Percentiles rank a stretch among this genome's conserved stretches.
Conservation (phyloP, 2,113 vertebrate species). For the Strix aluco region DNA sequence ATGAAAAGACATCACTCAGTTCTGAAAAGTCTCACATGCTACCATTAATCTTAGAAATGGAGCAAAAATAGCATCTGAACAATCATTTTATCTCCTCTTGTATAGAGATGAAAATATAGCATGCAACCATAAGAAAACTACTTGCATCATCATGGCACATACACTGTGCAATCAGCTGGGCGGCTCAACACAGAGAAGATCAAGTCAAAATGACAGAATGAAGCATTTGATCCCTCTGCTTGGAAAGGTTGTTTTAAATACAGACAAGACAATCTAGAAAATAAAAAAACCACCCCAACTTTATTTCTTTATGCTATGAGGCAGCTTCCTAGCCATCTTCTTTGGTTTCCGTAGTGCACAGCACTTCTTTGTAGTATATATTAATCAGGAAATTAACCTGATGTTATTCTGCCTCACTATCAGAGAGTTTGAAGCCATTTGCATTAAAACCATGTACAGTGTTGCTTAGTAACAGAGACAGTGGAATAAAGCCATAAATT, state of each 20-base stretch:
- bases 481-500: constrained; percentile 61
- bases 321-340: neutral
- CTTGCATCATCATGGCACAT: neutral
- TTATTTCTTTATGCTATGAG: neutral
- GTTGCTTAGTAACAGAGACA: constrained; percentile 65
- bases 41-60: neutral
- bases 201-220: neutral
- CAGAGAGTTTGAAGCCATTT: constrained; percentile 37
- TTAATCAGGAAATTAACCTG: constrained; percentile 49
- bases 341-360: neutral
- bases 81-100: neutral
- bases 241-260: neutral
- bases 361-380: neutral
- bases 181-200: neutral
- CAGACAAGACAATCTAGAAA: neutral
- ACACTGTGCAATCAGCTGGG: neutral
- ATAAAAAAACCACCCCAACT: neutral
- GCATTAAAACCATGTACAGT: constrained; percentile 14
- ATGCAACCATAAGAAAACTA: neutral
- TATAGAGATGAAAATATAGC: neutral
- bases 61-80: neutral
- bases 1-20: neutral
- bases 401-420: neutral
- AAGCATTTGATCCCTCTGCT: neutral
- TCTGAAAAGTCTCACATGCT: neutral